phyloP scores from a whole-genome alignment of 2,888 invertebrate genomes.

The Timandra comae region DNA sequence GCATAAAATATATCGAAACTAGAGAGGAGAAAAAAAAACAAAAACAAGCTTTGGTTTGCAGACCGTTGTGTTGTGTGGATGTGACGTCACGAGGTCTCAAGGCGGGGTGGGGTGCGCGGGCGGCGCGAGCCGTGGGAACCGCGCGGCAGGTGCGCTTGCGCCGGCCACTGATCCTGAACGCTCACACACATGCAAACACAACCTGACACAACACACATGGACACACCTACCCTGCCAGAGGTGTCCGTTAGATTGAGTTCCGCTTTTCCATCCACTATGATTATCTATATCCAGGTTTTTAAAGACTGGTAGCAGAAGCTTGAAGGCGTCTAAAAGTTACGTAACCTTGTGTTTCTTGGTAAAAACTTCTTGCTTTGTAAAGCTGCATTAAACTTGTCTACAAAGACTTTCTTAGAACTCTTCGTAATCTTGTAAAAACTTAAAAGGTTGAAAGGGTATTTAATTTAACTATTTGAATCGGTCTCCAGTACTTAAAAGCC shows the following conservation, averaged over 20 bases:
- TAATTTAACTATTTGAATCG: no score
- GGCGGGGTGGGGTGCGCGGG: slow-evolving; percentile 30
- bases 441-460: no score
- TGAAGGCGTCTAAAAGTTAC: no score
- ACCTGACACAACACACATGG: slow-evolving; percentile 29
- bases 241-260: slow-evolving; percentile 56
- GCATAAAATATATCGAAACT: slow-evolving; percentile 24
- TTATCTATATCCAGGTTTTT: slow-evolving; percentile 1
- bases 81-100: slow-evolving; percentile 63
- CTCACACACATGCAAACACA: slow-evolving; percentile 38
- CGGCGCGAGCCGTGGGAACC: slow-evolving; percentile 68
- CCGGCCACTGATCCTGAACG: slow-evolving; percentile 75
- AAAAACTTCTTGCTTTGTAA: no score
- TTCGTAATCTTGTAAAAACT: no score
- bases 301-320: no score
- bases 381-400: no score
- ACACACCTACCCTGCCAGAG: slow-evolving; percentile 27
- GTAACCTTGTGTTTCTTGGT: no score
- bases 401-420: no score
- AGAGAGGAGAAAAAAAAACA: slow-evolving; percentile 32
- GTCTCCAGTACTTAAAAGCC: no score
- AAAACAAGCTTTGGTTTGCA: slow-evolving; percentile 43
- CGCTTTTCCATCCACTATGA: slow-evolving; percentile 47
- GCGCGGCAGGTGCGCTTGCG: slow-evolving; percentile 73
- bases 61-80: slow-evolving; percentile 60